phyloP scores from a whole-genome alignment of 1,140 invertebrate genomes.

The Bathynomus jamesi region DNA sequence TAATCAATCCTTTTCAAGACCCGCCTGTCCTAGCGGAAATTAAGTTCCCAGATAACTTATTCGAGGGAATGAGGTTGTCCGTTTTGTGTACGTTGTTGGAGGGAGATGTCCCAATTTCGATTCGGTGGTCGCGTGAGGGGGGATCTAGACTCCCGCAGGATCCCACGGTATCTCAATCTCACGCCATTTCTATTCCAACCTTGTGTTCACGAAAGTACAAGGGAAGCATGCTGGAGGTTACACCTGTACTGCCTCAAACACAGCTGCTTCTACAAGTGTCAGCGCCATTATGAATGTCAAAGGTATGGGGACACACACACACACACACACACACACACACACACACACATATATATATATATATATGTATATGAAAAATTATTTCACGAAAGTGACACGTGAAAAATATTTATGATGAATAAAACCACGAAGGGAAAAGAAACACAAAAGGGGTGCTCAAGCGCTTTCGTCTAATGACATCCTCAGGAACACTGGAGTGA shows the following conservation, averaged over 20 bases:
- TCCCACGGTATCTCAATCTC: conserved; percentile 57
- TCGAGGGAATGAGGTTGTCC: conserved; percentile 77
- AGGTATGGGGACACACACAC: too few relatives aligned
- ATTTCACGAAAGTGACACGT: too few relatives aligned
- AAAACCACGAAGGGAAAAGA: too few relatives aligned
- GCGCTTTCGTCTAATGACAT: too few relatives aligned
- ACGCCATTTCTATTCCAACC: conserved; percentile 65
- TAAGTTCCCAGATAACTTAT: conserved; percentile 69
- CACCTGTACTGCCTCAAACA: conserved; percentile 78
- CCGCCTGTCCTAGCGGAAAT: conserved; percentile 72
- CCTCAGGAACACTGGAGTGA: too few relatives aligned
- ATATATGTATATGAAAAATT: too few relatives aligned
- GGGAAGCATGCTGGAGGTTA: conserved; percentile 76
- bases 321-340: too few relatives aligned
- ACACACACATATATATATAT: too few relatives aligned
- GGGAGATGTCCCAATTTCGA: conserved; percentile 79
- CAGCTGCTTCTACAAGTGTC: conserved; percentile 35
- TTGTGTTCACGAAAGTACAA: conserved; percentile 69
- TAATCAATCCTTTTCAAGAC: too few relatives aligned
- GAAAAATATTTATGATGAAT: too few relatives aligned
- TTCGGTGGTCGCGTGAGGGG: conserved; percentile 79
- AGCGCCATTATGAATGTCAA: conserved; percentile 10
- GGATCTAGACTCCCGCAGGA: conserved; percentile 53
- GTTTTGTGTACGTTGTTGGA: conserved; percentile 83
- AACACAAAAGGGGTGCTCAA: too few relatives aligned